A percentile compares a stretch with the other conserved stretches of the same genome.
Evolutionary conservation across 2,113 vertebrate genomes (phyloP).

Genomic region (Poicephalus meyeri): DNA sequence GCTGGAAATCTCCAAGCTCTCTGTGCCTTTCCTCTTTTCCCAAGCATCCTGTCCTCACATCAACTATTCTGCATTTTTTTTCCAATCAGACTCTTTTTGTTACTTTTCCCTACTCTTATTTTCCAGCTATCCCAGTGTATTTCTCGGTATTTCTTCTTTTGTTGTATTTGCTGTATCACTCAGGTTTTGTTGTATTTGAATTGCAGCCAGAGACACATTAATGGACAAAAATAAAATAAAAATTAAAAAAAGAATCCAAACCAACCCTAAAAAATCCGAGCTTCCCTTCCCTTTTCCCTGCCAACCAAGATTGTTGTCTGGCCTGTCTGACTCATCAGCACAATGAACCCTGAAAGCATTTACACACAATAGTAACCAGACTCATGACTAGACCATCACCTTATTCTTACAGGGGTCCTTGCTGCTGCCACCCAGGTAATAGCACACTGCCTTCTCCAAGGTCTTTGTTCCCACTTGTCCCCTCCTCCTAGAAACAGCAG

Average conservation of each 20-base stretch:
- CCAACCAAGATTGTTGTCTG: not conserved
- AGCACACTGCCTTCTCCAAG: not conserved
- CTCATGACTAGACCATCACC: not conserved
- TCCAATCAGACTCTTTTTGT: not conserved
- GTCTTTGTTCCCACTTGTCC: not conserved
- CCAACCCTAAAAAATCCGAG: not conserved
- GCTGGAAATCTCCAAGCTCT: conserved; percentile 39
- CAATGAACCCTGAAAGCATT: not conserved
- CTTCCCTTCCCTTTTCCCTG: not conserved
- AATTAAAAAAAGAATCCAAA: not conserved
- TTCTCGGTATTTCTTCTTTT: not conserved
- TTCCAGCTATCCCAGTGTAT: not conserved
- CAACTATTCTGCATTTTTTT: not conserved
- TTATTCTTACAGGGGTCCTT: fast-evolving
- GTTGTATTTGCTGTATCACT: not conserved
- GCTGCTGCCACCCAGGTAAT: not conserved
- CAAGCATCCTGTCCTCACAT: not conserved
- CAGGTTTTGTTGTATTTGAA: not conserved
- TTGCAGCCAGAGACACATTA: not conserved
- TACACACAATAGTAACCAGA: not conserved
- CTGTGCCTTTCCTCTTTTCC: not conserved
- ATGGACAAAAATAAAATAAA: not conserved
- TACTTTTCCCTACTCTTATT: not conserved
- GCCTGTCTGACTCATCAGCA: not conserved
- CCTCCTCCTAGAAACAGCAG: not conserved